Conservation (phyloP, 2,888 invertebrate species). For the Andricus quercusramuli region DNA sequence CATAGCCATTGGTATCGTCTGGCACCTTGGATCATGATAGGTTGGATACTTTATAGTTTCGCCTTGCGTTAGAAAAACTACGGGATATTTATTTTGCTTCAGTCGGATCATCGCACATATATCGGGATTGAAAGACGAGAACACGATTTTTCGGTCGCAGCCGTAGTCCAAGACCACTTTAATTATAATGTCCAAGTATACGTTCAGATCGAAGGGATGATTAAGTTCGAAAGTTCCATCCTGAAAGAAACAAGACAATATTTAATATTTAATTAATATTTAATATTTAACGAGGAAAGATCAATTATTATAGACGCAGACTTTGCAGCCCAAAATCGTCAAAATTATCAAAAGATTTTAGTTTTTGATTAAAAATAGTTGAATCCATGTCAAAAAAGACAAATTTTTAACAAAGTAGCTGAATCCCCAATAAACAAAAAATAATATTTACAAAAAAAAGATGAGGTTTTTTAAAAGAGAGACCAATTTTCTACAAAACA, state of each 20-base stretch:
- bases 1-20: conserved; percentile 89
- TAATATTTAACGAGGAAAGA: conserved; percentile 37
- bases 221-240: conserved; percentile 94
- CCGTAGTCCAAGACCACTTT: conserved; percentile 91
- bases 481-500: too few relatives aligned
- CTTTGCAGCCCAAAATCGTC: too few relatives aligned
- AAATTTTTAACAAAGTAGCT: too few relatives aligned
- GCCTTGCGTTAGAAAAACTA: conserved; percentile 95
- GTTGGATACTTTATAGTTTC: conserved; percentile 86
- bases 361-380: too few relatives aligned
- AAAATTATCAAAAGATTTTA: too few relatives aligned
- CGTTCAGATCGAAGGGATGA: conserved; percentile 94
- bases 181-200: conserved; percentile 93
- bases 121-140: conserved; percentile 98
- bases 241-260: conserved; percentile 63
- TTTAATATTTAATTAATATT: too few relatives aligned
- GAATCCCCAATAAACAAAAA: too few relatives aligned
- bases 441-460: too few relatives aligned
- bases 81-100: conserved; percentile 98
- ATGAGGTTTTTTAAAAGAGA: too few relatives aligned
- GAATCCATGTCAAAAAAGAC: too few relatives aligned
- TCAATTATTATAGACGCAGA: neutral
- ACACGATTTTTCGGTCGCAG: conserved; percentile 90
- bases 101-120: conserved; percentile 94
- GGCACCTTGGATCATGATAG: conserved; percentile 92